Evolutionary conservation across 2,797 vertebrate species (phyloP).

Genomic region (Paguma larvata): DNA sequence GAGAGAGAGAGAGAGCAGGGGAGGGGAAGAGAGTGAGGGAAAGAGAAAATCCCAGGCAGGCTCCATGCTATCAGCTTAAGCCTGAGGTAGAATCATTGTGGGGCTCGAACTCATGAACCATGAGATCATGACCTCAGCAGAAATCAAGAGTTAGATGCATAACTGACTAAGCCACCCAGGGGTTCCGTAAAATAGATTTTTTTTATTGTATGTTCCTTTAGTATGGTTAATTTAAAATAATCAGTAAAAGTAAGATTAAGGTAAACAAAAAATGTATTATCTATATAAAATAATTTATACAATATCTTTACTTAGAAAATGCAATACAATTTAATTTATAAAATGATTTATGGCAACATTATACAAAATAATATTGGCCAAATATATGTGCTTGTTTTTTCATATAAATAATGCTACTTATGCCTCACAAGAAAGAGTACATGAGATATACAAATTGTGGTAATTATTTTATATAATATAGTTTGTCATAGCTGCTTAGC

Average conservation of each 20-base stretch:
- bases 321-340: background rate
- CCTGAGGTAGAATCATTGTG: no score
- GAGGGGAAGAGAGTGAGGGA: no score
- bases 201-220: background rate
- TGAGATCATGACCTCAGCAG: no score
- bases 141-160: no score
- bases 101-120: no score
- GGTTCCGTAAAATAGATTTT: no score
- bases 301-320: slow-evolving; percentile 32
- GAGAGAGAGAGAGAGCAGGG: no score
- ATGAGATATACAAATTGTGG: background rate
- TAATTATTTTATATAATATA: background rate
- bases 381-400: background rate
- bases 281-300: background rate
- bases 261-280: background rate
- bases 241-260: background rate
- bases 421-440: background rate
- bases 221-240: background rate
- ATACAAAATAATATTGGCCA: slow-evolving; percentile 19
- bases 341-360: background rate
- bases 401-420: background rate
- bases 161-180: no score
- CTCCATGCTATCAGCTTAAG: no score
- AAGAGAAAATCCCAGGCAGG: no score
- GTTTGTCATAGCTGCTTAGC: background rate